Evolutionary conservation across 2,888 invertebrate species (phyloP).

Genomic region (Strigamia crassipes): DNA sequence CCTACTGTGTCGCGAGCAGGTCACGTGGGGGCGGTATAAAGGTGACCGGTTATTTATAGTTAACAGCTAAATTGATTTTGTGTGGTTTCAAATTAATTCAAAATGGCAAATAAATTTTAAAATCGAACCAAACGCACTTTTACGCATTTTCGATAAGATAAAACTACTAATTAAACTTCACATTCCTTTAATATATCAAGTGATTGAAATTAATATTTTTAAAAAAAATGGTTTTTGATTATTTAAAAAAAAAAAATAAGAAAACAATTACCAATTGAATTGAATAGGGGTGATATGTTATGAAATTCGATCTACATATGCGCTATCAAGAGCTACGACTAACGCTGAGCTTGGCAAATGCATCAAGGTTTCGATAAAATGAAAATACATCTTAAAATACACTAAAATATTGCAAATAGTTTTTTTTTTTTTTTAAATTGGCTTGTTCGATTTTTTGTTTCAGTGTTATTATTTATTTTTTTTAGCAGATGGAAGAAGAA

Average conservation of each 20-base stretch:
- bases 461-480: not conserved
- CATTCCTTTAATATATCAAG: no score
- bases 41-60: conserved; percentile 33
- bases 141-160: not conserved
- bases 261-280: no score
- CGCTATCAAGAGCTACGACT: no score
- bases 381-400: no score
- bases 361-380: no score
- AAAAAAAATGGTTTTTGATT: no score
- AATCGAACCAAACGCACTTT: not conserved
- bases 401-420: no score
- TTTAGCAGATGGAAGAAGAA: not conserved
- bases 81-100: conserved; percentile 32
- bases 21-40: conserved; percentile 20
- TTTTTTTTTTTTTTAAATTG: no score
- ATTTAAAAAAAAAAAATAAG: no score
- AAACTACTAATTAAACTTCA: not conserved
- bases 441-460: not conserved
- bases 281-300: not conserved
- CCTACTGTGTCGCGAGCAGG: conserved; percentile 28
- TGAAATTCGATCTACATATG: not conserved
- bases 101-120: conserved; percentile 31
- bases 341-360: no score
- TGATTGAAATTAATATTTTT: no score
- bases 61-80: conserved; percentile 40